Evolutionary conservation across 2,888 invertebrate species (phyloP).

Genomic region (Eucriotettix oculatus): DNA sequence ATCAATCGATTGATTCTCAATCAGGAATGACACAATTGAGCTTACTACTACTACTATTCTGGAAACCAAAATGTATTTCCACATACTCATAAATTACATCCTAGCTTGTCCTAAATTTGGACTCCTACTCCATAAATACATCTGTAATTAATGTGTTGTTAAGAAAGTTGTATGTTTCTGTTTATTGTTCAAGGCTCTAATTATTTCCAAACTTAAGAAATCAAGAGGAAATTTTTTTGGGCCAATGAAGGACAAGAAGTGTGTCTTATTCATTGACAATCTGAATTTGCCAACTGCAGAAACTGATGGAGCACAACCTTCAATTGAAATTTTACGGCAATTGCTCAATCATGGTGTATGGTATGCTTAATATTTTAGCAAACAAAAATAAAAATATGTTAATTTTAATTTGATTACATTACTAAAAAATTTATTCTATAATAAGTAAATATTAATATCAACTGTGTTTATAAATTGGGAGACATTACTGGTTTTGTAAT

Average conservation of each 20-base stretch:
- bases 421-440: neutral
- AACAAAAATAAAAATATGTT: neutral
- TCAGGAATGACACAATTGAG: no score
- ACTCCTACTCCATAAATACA: no score
- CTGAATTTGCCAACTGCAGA: constrained; percentile 78
- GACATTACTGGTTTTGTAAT: no score
- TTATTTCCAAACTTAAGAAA: constrained; percentile 52
- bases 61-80: no score
- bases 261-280: constrained; percentile 72
- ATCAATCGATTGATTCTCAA: no score
- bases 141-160: no score
- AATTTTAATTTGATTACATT: neutral
- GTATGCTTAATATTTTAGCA: constrained; percentile 25
- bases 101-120: no score
- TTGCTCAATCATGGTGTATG: constrained; percentile 74
- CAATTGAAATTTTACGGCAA: constrained; percentile 66
- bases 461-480: no score
- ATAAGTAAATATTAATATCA: neutral
- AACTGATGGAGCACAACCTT: constrained; percentile 68
- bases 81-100: no score
- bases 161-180: neutral
- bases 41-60: no score
- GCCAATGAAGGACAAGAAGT: constrained; percentile 52
- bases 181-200: constrained; percentile 31
- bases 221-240: constrained; percentile 58